Evolutionary conservation across 2,113 vertebrate genomes (phyloP).

Genomic region (Odocoileus hemionus): DNA sequence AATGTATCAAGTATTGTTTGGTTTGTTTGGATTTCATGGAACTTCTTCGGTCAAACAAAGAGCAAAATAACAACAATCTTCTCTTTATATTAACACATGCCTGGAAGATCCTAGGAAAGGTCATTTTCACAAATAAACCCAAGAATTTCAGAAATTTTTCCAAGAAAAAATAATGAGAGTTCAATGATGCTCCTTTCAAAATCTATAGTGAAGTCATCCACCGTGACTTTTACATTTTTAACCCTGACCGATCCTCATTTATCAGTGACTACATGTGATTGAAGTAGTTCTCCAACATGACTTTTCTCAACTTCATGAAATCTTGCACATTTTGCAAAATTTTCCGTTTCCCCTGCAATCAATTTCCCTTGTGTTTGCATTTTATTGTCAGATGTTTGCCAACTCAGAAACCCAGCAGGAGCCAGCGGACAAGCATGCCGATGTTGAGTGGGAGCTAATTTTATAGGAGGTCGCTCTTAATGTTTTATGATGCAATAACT

Average conservation of each 20-base stretch:
- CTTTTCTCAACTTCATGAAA: not conserved
- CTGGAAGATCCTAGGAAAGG: not conserved
- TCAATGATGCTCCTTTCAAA: not conserved
- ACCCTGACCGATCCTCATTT: not conserved
- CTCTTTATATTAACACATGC: not conserved
- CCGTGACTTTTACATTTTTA: not conserved
- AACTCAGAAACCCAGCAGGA: not conserved
- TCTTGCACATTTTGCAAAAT: not conserved
- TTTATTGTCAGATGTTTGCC: not conserved
- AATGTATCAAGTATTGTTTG: not conserved
- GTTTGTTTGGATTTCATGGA: not conserved
- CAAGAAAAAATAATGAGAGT: not conserved
- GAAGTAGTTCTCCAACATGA: not conserved
- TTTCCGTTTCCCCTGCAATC: not conserved
- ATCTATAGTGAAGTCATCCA: not conserved
- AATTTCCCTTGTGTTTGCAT: not conserved
- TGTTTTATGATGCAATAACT: not conserved
- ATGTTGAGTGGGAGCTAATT: not conserved
- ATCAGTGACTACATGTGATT: not conserved
- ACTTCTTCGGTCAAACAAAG: not conserved
- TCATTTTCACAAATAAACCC: slow-evolving; percentile 9
- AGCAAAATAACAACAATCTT: not conserved
- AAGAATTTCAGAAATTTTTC: not conserved
- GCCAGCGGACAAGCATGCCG: not conserved
- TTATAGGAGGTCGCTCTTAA: not conserved